Conservation (phyloP, 2,113 vertebrate species). For the Nothoprocta pentlandii region DNA sequence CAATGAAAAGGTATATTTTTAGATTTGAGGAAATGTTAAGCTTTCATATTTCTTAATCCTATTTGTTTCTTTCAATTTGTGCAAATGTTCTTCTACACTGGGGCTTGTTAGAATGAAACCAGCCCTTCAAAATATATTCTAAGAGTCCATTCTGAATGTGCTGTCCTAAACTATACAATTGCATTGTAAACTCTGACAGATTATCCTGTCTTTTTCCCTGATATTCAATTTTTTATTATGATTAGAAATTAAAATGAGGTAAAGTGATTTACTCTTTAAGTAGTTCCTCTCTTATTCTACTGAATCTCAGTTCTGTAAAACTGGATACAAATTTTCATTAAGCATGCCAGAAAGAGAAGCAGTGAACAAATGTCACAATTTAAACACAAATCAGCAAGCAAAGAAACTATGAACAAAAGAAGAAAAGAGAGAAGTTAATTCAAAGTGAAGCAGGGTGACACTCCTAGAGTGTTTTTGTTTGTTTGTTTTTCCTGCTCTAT, state of each 20-base stretch:
- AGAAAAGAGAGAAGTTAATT: not conserved
- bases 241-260: conserved; percentile 15
- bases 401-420: not conserved
- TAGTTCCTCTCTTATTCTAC: not conserved
- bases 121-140: not conserved
- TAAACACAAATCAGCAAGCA: not conserved
- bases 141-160: not conserved
- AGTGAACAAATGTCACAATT: not conserved
- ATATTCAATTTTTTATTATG: conserved; percentile 18
- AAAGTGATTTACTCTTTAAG: not conserved
- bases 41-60: not conserved
- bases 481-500: not conserved
- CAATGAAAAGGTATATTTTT: not conserved
- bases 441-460: not conserved
- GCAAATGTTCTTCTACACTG: not conserved
- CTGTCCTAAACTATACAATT: not conserved
- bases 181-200: not conserved
- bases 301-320: not conserved
- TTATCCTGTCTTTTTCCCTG: not conserved
- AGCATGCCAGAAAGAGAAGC: not conserved
- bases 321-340: not conserved
- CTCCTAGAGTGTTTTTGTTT: not conserved
- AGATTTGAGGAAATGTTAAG: not conserved
- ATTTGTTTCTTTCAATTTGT: not conserved
- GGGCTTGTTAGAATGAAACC: not conserved